phyloP scores from a whole-genome alignment of 2,113 vertebrate species.

The Dipodomys ordii region DNA sequence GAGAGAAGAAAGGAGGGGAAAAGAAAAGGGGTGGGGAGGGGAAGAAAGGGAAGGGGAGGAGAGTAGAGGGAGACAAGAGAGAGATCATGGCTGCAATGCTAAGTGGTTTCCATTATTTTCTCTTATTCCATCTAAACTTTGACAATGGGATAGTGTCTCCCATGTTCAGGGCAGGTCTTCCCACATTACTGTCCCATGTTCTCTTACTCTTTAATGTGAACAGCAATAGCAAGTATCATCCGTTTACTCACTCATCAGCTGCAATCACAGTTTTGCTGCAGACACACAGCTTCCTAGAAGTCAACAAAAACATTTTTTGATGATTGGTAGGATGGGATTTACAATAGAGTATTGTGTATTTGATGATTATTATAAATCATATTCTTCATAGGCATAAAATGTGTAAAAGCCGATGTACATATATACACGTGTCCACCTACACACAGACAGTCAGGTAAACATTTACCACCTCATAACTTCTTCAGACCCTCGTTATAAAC shows the following conservation, averaged over 20 bases:
- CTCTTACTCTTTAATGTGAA: not conserved
- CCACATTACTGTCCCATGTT: not conserved
- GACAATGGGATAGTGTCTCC: no score
- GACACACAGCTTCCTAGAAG: not conserved
- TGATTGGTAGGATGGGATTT: not conserved
- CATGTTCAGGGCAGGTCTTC: no score
- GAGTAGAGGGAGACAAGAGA: not conserved
- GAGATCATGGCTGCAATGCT: no score
- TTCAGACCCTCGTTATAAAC: conserved; percentile 25
- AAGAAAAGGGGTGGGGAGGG: no score
- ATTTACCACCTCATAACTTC: not conserved
- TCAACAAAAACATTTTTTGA: conserved; percentile 6
- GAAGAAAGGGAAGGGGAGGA: not conserved
- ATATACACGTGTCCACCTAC: not conserved
- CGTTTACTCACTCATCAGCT: not conserved
- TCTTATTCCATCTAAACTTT: no score
- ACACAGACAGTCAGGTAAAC: not conserved
- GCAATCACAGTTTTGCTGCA: not conserved
- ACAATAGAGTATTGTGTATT: not conserved
- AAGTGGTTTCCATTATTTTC: no score
- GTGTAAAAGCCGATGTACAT: not conserved
- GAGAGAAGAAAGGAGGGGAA: not conserved
- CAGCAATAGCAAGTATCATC: not conserved
- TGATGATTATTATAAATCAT: not conserved
- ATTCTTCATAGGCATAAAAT: not conserved